Conservation (phyloP, 2,888 invertebrate species). For the Pammene aurita region DNA sequence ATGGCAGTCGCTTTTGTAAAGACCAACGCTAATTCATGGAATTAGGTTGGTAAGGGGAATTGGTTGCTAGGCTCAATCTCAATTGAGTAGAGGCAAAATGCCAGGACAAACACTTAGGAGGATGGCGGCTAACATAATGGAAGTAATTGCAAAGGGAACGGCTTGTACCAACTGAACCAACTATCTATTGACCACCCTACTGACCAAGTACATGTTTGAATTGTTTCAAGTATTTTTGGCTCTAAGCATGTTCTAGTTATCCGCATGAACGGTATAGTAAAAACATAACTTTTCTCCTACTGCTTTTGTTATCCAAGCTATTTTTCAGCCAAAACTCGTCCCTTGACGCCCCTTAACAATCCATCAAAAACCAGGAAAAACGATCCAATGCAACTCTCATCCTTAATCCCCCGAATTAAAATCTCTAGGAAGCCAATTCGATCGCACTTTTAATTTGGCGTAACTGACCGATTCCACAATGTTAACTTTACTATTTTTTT, state of each 20-base stretch:
- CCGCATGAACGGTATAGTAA: background rate
- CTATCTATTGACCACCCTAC: too few relatives aligned
- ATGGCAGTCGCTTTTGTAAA: too few relatives aligned
- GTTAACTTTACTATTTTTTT: background rate
- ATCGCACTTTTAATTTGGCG: conserved; percentile 22
- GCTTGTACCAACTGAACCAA: too few relatives aligned
- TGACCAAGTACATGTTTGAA: too few relatives aligned
- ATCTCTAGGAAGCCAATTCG: background rate
- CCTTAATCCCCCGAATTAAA: conserved; percentile 1
- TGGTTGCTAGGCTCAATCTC: too few relatives aligned
- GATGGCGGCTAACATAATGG: too few relatives aligned
- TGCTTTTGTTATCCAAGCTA: conserved; percentile 16
- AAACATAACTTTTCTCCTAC: background rate
- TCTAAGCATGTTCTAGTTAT: background rate
- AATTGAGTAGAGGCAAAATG: too few relatives aligned
- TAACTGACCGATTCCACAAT: conserved; percentile 18
- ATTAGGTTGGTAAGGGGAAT: too few relatives aligned
- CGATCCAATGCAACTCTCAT: background rate
- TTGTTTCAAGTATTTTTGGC: background rate
- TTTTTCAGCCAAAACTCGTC: conserved; percentile 17
- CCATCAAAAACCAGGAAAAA: background rate
- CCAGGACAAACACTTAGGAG: too few relatives aligned
- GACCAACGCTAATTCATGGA: too few relatives aligned
- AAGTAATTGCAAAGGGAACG: too few relatives aligned
- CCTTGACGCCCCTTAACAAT: conserved; percentile 8